Evolutionary conservation across 2,888 invertebrate genomes (phyloP).

Genomic region (Anoplius nigerrimus): DNA sequence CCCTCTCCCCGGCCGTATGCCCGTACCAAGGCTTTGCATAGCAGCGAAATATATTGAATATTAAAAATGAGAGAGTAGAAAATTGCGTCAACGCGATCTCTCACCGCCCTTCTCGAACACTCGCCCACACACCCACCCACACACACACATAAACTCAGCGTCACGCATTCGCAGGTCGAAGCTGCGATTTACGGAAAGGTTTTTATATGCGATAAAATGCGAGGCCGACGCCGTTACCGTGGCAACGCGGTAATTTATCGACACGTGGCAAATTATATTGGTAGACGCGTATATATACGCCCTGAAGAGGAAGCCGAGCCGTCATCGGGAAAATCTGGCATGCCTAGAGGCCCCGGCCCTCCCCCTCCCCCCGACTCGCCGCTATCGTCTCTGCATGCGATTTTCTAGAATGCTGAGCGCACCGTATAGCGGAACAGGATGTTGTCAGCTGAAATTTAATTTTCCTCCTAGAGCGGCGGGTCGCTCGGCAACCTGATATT

Average conservation of each 20-base stretch:
- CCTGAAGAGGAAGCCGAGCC: constrained; percentile 33
- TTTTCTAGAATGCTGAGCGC: constrained; percentile 60
- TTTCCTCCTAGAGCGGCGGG: constrained; percentile 57
- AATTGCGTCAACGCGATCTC: too few relatives aligned
- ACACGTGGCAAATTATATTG: background rate
- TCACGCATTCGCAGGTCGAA: too few relatives aligned
- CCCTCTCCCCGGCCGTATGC: too few relatives aligned
- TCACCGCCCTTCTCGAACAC: too few relatives aligned
- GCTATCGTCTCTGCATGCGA: constrained; percentile 54
- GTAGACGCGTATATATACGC: constrained; percentile 16
- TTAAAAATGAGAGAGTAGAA: too few relatives aligned
- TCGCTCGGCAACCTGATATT: constrained; percentile 59
- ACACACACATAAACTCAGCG: too few relatives aligned
- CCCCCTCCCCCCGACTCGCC: constrained; percentile 12
- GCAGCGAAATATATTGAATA: too few relatives aligned
- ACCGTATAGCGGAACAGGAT: constrained; percentile 57
- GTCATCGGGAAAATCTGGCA: constrained; percentile 43
- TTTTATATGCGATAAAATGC: too few relatives aligned
- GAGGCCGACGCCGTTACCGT: background rate
- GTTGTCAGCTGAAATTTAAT: constrained; percentile 63
- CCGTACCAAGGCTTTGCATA: too few relatives aligned
- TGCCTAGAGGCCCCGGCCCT: constrained; percentile 32
- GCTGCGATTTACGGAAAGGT: too few relatives aligned
- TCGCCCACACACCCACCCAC: too few relatives aligned
- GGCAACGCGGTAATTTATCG: background rate